A percentile compares a stretch with the other conserved stretches of the same genome.
Evolutionary conservation across 2,888 invertebrate genomes (phyloP).

Genomic region (Lasioglossum marginatum): DNA sequence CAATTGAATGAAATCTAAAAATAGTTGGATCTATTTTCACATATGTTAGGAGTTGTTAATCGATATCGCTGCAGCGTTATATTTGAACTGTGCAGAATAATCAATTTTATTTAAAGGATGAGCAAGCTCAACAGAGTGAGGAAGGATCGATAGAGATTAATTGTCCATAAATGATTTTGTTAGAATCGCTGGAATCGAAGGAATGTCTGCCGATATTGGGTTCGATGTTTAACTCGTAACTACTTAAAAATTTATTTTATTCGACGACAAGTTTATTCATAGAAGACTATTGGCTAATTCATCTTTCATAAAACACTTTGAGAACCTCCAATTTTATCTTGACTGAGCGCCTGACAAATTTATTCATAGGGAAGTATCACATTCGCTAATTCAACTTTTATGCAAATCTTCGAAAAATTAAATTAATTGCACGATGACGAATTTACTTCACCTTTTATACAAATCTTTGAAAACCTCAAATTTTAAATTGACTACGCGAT

Average conservation of each 20-base stretch:
- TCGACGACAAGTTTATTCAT: too few relatives aligned
- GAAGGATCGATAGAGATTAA: neutral
- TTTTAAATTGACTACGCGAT: too few relatives aligned
- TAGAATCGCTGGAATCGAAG: neutral
- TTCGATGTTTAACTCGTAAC: neutral
- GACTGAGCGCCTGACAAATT: too few relatives aligned
- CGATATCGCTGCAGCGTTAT: slow-evolving; percentile 6
- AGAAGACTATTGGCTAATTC: too few relatives aligned
- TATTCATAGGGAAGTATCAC: too few relatives aligned
- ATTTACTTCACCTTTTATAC: neutral
- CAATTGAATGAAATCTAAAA: neutral
- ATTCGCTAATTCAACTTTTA: neutral
- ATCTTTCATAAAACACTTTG: too few relatives aligned
- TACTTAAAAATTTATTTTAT: neutral
- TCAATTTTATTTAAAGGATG: neutral
- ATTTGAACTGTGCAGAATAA: neutral
- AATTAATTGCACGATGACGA: neutral
- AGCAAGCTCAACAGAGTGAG: neutral
- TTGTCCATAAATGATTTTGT: neutral
- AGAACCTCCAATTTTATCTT: too few relatives aligned
- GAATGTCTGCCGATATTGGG: too few relatives aligned
- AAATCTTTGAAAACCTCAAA: too few relatives aligned
- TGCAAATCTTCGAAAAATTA: neutral
- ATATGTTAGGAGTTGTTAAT: neutral
- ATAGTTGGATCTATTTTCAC: neutral